These are phyloP conservation scores for Echinometra lucunter DNA, from an alignment of 53 echinoderm and acorn worm species.

Conservation along the genomic window DNA sequence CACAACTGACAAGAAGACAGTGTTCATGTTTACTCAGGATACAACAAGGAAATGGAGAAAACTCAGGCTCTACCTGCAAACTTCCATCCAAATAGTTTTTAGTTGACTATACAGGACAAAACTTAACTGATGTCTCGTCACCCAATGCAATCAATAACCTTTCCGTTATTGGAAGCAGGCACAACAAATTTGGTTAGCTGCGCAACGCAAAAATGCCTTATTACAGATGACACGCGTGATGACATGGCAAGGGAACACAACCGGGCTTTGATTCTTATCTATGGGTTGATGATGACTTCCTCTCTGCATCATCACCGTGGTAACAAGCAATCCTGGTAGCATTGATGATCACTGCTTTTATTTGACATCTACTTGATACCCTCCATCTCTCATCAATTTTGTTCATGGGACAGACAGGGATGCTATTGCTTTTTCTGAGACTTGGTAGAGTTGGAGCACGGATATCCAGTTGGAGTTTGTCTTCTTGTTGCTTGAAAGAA, in stretches of 20 bases:
- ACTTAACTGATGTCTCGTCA: constrained; percentile 24
- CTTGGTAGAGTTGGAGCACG: background rate
- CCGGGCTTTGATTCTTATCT: background rate
- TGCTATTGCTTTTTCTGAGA: background rate
- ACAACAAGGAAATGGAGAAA: background rate
- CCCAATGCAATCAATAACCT: constrained; percentile 24
- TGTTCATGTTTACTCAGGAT: background rate
- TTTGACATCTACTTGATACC: constrained; percentile 26
- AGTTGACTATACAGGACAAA: background rate
- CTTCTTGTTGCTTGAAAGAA: background rate
- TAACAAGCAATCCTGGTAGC: constrained; percentile 44
- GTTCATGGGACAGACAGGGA: background rate
- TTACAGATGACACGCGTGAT: constrained; percentile 56
- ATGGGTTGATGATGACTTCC: constrained; percentile 52
- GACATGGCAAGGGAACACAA: constrained; percentile 4
- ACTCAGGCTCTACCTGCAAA: constrained; percentile 3
- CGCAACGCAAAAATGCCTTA: constrained; percentile 66
- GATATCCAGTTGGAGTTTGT: constrained; percentile 11
- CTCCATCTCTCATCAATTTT: constrained; percentile 34
- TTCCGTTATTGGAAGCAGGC: constrained; percentile 36
- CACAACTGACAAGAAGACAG: background rate
- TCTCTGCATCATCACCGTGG: constrained; percentile 50
- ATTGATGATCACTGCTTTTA: constrained; percentile 41
- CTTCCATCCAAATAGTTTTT: background rate
- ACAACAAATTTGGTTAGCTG: constrained; percentile 70